Percentiles rank a stretch among this genome's conserved stretches.
Conservation (phyloP, 2,797 vertebrate species). For the Fistularia commersonii region DNA sequence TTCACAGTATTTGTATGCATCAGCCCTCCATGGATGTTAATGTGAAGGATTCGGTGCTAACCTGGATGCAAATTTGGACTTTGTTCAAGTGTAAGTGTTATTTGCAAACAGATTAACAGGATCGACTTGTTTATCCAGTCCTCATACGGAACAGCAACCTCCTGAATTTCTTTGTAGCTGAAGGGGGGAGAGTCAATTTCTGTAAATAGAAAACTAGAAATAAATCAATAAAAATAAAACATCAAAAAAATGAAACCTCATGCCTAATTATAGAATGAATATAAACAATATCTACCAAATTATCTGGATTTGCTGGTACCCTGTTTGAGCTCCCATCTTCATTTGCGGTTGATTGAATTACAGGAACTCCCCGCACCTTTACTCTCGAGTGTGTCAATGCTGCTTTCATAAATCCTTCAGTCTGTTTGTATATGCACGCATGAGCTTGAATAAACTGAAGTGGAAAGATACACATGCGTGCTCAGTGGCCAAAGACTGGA, state of each 20-base stretch:
- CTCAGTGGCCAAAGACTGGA: slow-evolving; percentile 9
- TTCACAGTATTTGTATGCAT: no score
- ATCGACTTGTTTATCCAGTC: no score
- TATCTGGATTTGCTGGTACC: slow-evolving; percentile 30
- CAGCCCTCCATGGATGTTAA: no score
- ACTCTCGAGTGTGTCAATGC: slow-evolving; percentile 12
- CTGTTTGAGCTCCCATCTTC: slow-evolving; percentile 17
- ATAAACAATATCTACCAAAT: slow-evolving; percentile 40
- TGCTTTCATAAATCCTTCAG: slow-evolving; percentile 29
- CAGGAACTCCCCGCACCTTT: slow-evolving; percentile 10
- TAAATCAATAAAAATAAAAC: no score
- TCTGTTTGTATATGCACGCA: slow-evolving; percentile 14
- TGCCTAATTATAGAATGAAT: slow-evolving; percentile 65
- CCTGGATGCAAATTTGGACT: no score
- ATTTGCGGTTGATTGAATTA: slow-evolving; percentile 4
- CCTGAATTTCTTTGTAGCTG: background rate
- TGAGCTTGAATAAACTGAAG: slow-evolving; percentile 12
- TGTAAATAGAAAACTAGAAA: slow-evolving; percentile 34
- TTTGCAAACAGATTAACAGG: no score
- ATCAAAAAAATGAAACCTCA: slow-evolving; percentile 64
- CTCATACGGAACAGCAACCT: no score
- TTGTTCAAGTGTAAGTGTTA: no score
- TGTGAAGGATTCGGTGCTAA: no score
- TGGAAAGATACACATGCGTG: slow-evolving; percentile 1
- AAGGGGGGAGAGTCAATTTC: slow-evolving; percentile 54